Base-by-base conservation (phyloP, 2,888 invertebrate genomes). In the Acanthosepion pharaonis region DNA sequence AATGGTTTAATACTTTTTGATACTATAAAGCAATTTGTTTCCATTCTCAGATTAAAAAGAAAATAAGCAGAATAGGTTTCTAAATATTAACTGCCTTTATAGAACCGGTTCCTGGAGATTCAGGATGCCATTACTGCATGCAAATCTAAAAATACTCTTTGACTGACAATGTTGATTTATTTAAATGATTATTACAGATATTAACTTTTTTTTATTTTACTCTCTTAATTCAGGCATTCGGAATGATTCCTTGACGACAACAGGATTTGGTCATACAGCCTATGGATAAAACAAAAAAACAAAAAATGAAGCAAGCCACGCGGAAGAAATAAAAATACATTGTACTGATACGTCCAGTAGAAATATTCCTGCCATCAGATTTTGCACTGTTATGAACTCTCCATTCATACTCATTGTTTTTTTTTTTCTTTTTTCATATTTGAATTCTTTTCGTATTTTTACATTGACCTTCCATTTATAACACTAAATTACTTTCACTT, bases 201-300 rank as follows among this genome's bases (percentile, higher is more conserved):
- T 1, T 33, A 48, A 48, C 48, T 48, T 15, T 93, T 93, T 93
- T 28, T 93, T 49, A 11, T 78, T 15, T 33, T 64, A 4, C 48
- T 49, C 48, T 91, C 53, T 93, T 11, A 25, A 6, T 93, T 93
- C 53, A 93, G 93, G 93, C 18, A 93, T 93, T 25, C 48, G 93
- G 33, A 93, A 49, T n/a, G 93, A 93, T 49, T 93, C 93, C 15
- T 51, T 93, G 48, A 49, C 51, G 28, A 28, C 53, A n/a, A 49
- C 93, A 53, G 93, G 93, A 51, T 93, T 93, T 93, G 93, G 93
- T 93, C 93, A 93, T 53, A 93, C 93, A 93, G 49, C 93, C 33
- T 93, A 93, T 48, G 53, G 49, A 78, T 78, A 78, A 78, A 78
- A 59, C 6, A 59, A 59, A 20, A 55, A 53, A 53, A n/a, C n/a